phyloP scores from a whole-genome alignment of 2,113 vertebrate species.

The Chaetura pelagica region DNA sequence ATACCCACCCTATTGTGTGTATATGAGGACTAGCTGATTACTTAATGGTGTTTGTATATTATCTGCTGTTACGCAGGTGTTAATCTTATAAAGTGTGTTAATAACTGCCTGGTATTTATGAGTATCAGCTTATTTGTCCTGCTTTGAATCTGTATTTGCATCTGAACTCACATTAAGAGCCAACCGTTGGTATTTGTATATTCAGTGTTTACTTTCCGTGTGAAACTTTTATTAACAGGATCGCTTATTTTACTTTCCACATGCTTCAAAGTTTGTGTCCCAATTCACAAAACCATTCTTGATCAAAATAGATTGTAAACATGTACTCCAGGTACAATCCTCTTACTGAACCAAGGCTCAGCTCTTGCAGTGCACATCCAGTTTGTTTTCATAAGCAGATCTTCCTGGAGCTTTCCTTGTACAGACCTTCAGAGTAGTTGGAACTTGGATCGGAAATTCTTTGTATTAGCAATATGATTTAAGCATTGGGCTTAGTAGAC shows the following conservation, averaged over 20 bases:
- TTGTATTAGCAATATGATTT: not conserved
- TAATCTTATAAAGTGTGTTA: slow-evolving; percentile 54
- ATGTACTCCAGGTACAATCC: not conserved
- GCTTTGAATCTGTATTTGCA: slow-evolving; percentile 10
- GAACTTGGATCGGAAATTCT: not conserved
- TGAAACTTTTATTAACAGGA: not conserved
- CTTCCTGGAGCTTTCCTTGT: not conserved
- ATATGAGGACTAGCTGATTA: slow-evolving; percentile 30
- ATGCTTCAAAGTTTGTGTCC: not conserved
- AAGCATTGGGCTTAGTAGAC: too few species aligned
- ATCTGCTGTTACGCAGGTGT: slow-evolving; percentile 8
- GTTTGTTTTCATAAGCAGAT: not conserved
- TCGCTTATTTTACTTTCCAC: not conserved
- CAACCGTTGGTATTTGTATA: not conserved
- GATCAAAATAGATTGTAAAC: not conserved
- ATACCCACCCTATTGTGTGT: slow-evolving; percentile 1
- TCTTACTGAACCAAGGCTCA: not conserved
- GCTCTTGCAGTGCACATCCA: not conserved
- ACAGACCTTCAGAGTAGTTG: not conserved
- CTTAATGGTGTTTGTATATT: slow-evolving; percentile 15
- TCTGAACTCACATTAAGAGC: not conserved
- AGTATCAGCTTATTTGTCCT: slow-evolving; percentile 13
- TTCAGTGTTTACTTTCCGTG: not conserved
- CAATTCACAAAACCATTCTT: not conserved
- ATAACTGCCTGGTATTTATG: slow-evolving; percentile 42